phyloP scores from a whole-genome alignment of 2,113 vertebrate species.

The Silurus asotus region DNA sequence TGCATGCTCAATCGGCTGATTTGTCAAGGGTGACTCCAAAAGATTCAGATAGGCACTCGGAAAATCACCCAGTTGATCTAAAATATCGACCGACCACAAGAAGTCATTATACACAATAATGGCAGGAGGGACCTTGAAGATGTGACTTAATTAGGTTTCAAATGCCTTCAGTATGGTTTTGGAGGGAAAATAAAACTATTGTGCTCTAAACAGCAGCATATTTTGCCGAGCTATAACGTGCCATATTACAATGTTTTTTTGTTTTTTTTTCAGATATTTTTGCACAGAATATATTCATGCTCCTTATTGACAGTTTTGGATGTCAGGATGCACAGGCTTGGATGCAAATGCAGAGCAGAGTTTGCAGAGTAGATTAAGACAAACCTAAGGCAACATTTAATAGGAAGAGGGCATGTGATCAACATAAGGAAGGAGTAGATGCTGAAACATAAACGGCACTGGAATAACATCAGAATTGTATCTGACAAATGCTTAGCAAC shows the following conservation, averaged over 20 bases:
- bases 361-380: neutral
- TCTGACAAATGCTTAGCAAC: neutral
- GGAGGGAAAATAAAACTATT: conserved; percentile 53
- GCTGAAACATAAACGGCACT: neutral
- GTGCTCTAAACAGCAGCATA: conserved; percentile 49
- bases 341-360: neutral
- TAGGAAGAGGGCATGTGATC: neutral
- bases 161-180: conserved; percentile 69
- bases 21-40: conserved; percentile 77
- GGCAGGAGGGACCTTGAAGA: conserved; percentile 74
- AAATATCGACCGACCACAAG: conserved; percentile 78
- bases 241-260: neutral
- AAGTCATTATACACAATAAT: conserved; percentile 82
- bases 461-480: neutral
- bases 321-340: neutral
- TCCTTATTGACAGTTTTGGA: neutral
- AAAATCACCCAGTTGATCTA: conserved; percentile 82
- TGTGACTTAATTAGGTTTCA: conserved; percentile 80
- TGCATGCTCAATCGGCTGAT: conserved; percentile 75
- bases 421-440: neutral
- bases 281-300: neutral
- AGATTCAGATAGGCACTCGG: conserved; percentile 77
- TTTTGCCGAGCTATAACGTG: conserved; percentile 2
- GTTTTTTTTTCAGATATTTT: neutral
- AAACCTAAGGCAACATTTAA: neutral